Percentiles rank a stretch among this genome's conserved stretches.
These are phyloP conservation scores for Bugula neritina DNA, from an alignment of 2,888 invertebrate genomes.

Conservation along the genomic window DNA sequence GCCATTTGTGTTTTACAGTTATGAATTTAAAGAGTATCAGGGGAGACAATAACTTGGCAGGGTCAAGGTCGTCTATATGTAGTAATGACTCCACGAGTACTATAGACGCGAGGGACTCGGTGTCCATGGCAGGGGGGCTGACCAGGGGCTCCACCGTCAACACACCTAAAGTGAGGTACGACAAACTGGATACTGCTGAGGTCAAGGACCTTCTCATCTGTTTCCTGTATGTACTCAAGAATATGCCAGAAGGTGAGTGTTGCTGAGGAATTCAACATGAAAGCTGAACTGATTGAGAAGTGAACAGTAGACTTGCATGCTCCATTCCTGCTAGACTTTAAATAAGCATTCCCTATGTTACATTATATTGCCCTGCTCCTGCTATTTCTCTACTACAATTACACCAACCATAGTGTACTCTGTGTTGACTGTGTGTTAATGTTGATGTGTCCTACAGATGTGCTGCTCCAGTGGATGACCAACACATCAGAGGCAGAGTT, in stretches of 20 bases:
- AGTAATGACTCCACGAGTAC: slow-evolving; percentile 20
- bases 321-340: too few relatives aligned
- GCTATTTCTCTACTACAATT: too few relatives aligned
- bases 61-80: slow-evolving; percentile 17
- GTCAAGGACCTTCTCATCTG: slow-evolving; percentile 80
- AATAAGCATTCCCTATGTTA: too few relatives aligned
- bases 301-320: too few relatives aligned
- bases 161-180: slow-evolving; percentile 56
- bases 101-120: slow-evolving; percentile 9
- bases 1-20: too few relatives aligned
- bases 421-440: too few relatives aligned
- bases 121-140: background rate
- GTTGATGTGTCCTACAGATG: slow-evolving; percentile 56
- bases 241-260: slow-evolving; percentile 67
- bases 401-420: too few relatives aligned
- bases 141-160: background rate
- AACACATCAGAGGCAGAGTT: slow-evolving; percentile 75
- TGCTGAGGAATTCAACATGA: too few relatives aligned
- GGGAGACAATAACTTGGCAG: slow-evolving; percentile 3
- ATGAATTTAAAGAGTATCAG: background rate
- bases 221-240: slow-evolving; percentile 83
- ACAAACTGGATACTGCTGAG: slow-evolving; percentile 71
- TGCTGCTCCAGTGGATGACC: slow-evolving; percentile 84
- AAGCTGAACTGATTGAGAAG: too few relatives aligned
- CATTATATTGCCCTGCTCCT: too few relatives aligned